phyloP scores from a whole-genome alignment of 2,113 vertebrate genomes.

The Saccopteryx leptura region DNA sequence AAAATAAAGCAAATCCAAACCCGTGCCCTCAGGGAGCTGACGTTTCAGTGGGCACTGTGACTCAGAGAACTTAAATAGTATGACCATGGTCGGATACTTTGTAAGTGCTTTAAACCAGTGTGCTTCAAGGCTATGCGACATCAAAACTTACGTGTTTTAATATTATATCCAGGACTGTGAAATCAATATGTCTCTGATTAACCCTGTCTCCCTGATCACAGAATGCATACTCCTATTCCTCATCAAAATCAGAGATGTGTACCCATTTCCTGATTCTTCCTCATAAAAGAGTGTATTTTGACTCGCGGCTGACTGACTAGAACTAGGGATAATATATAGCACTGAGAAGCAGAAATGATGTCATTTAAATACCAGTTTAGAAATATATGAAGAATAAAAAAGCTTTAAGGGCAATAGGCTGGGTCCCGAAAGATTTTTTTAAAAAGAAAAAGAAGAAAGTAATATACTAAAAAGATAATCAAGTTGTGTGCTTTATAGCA shows the following conservation, averaged over 20 bases:
- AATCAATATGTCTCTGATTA: not conserved
- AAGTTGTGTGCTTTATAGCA: constrained; percentile 77
- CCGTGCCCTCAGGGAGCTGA: not conserved
- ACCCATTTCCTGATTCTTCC: not conserved
- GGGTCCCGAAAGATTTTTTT: not conserved
- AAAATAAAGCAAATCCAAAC: not conserved
- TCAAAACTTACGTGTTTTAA: not conserved
- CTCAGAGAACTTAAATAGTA: constrained; percentile 5
- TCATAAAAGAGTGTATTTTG: not conserved
- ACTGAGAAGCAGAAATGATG: not conserved
- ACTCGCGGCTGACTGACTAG: not conserved
- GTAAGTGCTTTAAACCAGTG: not conserved
- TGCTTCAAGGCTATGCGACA: not conserved
- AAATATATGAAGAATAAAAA: not conserved
- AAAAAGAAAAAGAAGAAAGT: not conserved
- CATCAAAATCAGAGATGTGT: not conserved
- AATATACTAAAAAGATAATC: constrained; percentile 86
- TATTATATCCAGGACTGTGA: not conserved
- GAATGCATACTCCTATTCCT: not conserved
- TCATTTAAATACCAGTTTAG: constrained; percentile 17
- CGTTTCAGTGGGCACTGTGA: not conserved
- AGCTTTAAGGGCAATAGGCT: constrained; percentile 27
- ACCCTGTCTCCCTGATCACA: not conserved
- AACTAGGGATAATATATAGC: not conserved
- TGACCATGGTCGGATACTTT: not conserved